Conservation (phyloP, 2,797 vertebrate species). For the Malurus splendens region DNA sequence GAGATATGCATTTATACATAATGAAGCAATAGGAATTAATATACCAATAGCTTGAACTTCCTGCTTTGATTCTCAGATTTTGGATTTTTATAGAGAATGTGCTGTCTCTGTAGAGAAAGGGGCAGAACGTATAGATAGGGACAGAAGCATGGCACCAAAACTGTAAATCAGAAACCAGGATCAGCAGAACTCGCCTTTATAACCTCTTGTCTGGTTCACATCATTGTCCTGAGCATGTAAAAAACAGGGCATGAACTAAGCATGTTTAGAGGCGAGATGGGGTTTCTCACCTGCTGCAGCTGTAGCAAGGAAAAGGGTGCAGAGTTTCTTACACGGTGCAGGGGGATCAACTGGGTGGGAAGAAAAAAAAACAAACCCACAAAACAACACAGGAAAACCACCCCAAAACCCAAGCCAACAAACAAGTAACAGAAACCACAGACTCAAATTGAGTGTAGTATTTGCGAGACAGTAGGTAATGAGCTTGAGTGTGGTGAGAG, state of each 20-base stretch:
- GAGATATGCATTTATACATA: constrained; percentile 74
- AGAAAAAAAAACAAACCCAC: neutral
- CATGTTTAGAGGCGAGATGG: constrained; percentile 62
- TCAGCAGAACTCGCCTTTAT: constrained; percentile 54
- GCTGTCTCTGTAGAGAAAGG: constrained; percentile 63
- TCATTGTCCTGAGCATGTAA: constrained; percentile 60
- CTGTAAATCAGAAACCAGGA: constrained; percentile 55
- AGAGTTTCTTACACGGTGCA: constrained; percentile 68
- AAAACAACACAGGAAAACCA: neutral
- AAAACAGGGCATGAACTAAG: constrained; percentile 59
- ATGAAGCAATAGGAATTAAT: constrained; percentile 76
- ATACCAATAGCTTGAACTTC: constrained; percentile 72
- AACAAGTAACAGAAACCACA: neutral
- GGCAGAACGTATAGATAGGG: constrained; percentile 66
- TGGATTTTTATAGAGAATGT: constrained; percentile 47
- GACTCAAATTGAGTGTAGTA: neutral
- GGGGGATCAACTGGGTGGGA: neutral
- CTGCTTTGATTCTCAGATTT: constrained; percentile 66
- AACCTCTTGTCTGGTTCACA: constrained; percentile 53
- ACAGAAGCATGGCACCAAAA: constrained; percentile 71
- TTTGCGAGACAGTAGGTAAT: constrained; percentile 23
- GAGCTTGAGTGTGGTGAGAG: constrained; percentile 21
- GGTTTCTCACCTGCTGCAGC: constrained; percentile 65
- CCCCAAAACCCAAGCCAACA: neutral
- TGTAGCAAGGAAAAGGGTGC: constrained; percentile 72